phyloP scores from a whole-genome alignment of 1,140 invertebrate species.

The Spodoptera frugiperda region DNA sequence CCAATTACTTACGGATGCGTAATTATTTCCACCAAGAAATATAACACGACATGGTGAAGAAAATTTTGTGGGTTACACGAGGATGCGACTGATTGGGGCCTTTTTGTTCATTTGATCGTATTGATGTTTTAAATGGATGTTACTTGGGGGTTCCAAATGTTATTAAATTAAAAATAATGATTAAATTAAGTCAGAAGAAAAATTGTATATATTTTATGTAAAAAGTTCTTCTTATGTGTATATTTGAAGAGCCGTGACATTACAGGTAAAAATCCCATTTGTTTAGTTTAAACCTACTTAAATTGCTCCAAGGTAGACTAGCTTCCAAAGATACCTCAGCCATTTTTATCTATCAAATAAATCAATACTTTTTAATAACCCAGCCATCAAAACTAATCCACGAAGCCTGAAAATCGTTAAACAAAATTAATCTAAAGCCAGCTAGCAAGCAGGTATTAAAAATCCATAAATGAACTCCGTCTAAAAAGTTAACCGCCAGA shows the following conservation, averaged over 20 bases:
- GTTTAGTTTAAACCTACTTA: too few species aligned
- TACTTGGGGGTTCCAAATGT: neutral
- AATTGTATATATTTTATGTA: too few species aligned
- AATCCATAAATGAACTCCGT: conserved; percentile 18
- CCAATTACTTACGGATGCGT: conserved; percentile 74
- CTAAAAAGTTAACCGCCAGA: conserved; percentile 47
- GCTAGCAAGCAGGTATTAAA: conserved; percentile 16
- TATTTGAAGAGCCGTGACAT: too few species aligned
- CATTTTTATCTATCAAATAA: too few species aligned
- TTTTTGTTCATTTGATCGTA: neutral
- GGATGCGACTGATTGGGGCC: neutral
- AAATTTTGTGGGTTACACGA: neutral
- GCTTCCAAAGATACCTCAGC: too few species aligned
- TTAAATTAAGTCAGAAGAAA: too few species aligned
- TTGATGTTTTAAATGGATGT: neutral
- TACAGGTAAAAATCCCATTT: too few species aligned
- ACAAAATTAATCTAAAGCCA: neutral
- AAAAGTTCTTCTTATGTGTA: too few species aligned
- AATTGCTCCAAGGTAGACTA: too few species aligned
- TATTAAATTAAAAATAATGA: neutral
- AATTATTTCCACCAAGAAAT: conserved; percentile 77
- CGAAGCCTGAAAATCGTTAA: neutral
- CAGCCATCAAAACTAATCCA: too few species aligned
- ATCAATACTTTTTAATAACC: too few species aligned
- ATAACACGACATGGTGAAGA: conserved; percentile 16